Evolutionary conservation across 92 coral and sea anemone genomes (phyloP), one percentile per base, ranked within the genome.

Genomic region (Pocillopora grandis): DNA sequence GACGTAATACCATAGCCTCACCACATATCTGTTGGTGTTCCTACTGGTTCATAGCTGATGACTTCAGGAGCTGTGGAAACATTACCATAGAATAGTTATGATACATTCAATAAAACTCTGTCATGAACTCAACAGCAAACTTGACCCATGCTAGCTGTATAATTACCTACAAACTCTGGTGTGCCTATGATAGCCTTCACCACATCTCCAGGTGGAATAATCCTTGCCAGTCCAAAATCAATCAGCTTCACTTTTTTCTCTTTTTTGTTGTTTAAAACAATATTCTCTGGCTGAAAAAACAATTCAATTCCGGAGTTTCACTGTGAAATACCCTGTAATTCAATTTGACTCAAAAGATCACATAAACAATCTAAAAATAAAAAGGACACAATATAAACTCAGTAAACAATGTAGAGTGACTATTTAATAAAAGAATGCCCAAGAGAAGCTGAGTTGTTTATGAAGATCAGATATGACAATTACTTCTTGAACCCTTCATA

Each of bases 131-230:
- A 42, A 7, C 52, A 42, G 52, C 8, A 2, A 42, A 2, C 52
- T 42, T 3, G 5, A 42, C 52, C 8, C 52, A 42, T 3, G 52
- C 52, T 42, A 42, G 52, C 52, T 42, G 52, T 42, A 27, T 27
- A 42, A 42, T 73, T 90, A 93, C 98, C 98, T 35, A 96, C 98
- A 92, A 96, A 96, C 90, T 96, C 98, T 21, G 98, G 98, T 36
- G 98, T 96, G 12, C 98, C 98, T 96, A 94, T 92, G 58, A 96
- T 96, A 71, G 93, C 98, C 59, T 91, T 83, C 20, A 96, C 95
- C 69, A 87, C 88, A 62, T 96, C 98, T 56, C 94, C 95, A 76
- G 87, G 83, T 20, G 89, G 80, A 12, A 96, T 89, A 48, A 91
- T 90, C 63, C 93, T 91, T 76, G 98, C 98, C 58, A 96, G 90